A percentile compares a stretch with the other conserved stretches of the same genome.
These are phyloP conservation scores for Camponotus floridanus DNA, from an alignment of 1,140 invertebrate species.

Conservation along the genomic window DNA sequence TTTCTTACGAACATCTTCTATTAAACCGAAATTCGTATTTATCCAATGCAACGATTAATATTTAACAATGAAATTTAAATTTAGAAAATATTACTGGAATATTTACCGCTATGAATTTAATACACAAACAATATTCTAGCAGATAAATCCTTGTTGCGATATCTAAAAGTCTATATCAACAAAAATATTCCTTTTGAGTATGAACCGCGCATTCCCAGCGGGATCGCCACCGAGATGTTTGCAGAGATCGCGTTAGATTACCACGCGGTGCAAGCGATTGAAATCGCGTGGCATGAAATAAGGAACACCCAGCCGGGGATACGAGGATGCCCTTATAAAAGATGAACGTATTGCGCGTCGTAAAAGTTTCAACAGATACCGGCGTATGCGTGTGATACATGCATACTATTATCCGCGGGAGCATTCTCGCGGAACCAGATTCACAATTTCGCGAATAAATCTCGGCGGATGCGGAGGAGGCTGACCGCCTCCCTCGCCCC, in stretches of 20 bases:
- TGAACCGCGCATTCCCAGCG: background rate
- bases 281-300: slow-evolving; percentile 42
- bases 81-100: too few species aligned
- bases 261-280: slow-evolving; percentile 14
- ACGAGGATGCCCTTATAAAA: slow-evolving; percentile 25
- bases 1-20: too few species aligned
- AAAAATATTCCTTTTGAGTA: too few species aligned
- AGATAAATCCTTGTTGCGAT: too few species aligned
- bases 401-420: slow-evolving; percentile 37
- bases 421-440: slow-evolving; percentile 56
- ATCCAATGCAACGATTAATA: too few species aligned
- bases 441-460: slow-evolving; percentile 73
- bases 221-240: background rate
- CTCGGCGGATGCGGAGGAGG: slow-evolving; percentile 51
- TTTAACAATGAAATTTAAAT: too few species aligned
- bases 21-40: too few species aligned
- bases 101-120: too few species aligned
- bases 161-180: too few species aligned
- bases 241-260: background rate
- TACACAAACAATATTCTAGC: too few species aligned
- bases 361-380: slow-evolving; percentile 24
- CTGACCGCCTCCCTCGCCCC: slow-evolving; percentile 66
- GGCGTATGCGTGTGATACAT: slow-evolving; percentile 56
- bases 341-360: slow-evolving; percentile 44
- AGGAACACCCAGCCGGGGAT: background rate